Conservation (phyloP, 2,113 vertebrate species). For the Aythya baeri region DNA sequence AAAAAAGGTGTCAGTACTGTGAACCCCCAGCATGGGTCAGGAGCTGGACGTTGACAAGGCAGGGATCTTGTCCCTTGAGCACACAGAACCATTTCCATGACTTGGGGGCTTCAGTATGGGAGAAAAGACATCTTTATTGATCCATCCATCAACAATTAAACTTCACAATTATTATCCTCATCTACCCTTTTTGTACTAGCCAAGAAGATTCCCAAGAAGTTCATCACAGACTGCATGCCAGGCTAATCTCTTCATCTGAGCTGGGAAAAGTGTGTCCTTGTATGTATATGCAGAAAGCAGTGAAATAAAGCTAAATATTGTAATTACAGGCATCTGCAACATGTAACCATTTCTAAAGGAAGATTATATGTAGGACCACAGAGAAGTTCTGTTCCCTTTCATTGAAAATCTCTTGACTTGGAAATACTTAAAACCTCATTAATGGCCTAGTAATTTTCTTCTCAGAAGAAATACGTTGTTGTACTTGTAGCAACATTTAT, state of each 20-base stretch:
- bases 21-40: neutral
- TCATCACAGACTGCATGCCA: neutral
- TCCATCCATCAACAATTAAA: neutral
- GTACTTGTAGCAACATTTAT: neutral
- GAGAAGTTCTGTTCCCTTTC: neutral
- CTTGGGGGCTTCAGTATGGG: neutral
- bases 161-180: neutral
- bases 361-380: neutral
- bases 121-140: neutral
- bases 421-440: neutral
- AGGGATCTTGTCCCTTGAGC: neutral
- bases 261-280: neutral
- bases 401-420: neutral
- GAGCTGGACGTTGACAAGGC: neutral
- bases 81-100: rapidly evolving
- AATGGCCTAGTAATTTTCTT: neutral
- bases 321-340: neutral
- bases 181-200: neutral
- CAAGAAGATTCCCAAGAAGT: neutral
- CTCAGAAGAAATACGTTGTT: neutral
- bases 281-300: neutral
- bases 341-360: neutral
- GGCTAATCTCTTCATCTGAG: neutral
- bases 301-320: neutral
- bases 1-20: neutral